Evolutionary conservation across 2,797 vertebrate species (phyloP).

Genomic region (Poeciliopsis gracilis): DNA sequence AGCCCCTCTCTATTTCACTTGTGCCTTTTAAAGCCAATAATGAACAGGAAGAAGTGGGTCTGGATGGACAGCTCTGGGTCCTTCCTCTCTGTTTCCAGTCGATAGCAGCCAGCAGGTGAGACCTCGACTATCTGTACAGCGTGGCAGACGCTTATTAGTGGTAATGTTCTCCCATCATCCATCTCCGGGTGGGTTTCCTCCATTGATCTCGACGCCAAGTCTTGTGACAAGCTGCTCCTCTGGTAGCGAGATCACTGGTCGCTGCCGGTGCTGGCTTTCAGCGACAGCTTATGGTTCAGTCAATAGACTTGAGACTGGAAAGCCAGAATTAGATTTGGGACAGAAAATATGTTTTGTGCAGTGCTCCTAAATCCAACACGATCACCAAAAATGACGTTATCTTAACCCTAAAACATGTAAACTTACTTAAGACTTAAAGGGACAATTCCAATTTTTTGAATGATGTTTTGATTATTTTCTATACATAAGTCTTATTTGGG

Average conservation of each 20-base stretch:
- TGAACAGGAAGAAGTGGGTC: slow-evolving; percentile 22
- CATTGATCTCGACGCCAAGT: slow-evolving; percentile 64
- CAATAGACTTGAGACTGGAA: slow-evolving; percentile 42
- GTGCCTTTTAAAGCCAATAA: slow-evolving; percentile 19
- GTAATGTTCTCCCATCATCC: slow-evolving; percentile 74
- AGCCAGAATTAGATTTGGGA: slow-evolving; percentile 7
- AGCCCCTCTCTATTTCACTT: slow-evolving; percentile 30
- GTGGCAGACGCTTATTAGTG: slow-evolving; percentile 71
- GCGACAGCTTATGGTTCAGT: slow-evolving; percentile 50
- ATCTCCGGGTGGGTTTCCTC: slow-evolving; percentile 77
- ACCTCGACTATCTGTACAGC: slow-evolving; percentile 47
- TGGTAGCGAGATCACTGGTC: slow-evolving; percentile 26
- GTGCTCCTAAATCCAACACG: background rate
- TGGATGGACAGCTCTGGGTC: slow-evolving; percentile 57
- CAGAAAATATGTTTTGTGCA: background rate
- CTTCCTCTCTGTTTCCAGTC: slow-evolving; percentile 50
- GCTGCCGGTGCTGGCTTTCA: slow-evolving; percentile 39
- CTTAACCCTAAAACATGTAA: background rate
- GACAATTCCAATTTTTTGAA: background rate
- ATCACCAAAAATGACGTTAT: background rate
- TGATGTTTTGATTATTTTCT: background rate
- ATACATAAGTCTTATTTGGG: background rate
- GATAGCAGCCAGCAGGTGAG: slow-evolving; percentile 72
- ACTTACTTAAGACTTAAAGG: background rate
- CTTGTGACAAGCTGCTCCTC: slow-evolving; percentile 53